phyloP scores from a whole-genome alignment of 2,888 invertebrate genomes.

The Chymomyza fuscimana region DNA sequence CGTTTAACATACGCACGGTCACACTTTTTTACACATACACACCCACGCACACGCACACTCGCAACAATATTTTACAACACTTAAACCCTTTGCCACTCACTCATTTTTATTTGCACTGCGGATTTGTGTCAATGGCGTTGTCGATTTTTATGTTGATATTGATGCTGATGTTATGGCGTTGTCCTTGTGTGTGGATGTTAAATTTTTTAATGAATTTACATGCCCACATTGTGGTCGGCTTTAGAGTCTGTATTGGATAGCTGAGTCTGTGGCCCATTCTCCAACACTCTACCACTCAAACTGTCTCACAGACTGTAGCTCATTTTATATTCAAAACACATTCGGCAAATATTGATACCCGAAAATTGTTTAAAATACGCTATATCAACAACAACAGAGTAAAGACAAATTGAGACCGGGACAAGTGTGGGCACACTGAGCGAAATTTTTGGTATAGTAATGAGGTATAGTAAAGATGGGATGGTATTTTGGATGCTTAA shows the following conservation, averaged over 20 bases:
- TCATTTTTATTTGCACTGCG: conserved; percentile 65
- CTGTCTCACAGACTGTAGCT: conserved; percentile 20
- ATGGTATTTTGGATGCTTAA: too few relatives aligned
- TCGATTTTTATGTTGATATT: neutral
- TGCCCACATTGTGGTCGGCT: conserved; percentile 29
- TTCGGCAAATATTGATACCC: conserved; percentile 70
- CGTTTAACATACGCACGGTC: conserved; percentile 41
- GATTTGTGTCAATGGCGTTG: conserved; percentile 36
- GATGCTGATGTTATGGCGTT: neutral
- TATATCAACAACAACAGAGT: conserved; percentile 42
- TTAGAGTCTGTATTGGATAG: neutral
- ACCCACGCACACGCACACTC: conserved; percentile 39
- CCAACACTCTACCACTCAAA: neutral
- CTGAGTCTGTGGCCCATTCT: neutral
- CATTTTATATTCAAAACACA: conserved; percentile 72
- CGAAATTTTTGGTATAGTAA: neutral
- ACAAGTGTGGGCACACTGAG: neutral
- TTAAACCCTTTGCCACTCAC: conserved; percentile 23
- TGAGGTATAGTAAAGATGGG: too few relatives aligned
- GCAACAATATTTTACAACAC: conserved; percentile 36
- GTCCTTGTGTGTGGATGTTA: conserved; percentile 45
- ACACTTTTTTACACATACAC: conserved; percentile 24
- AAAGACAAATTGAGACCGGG: conserved; percentile 57
- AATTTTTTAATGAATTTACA: conserved; percentile 74
- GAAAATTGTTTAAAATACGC: conserved; percentile 70